Evolutionary conservation across 2,888 invertebrate genomes (phyloP).

Genomic region (Empis stercorea): DNA sequence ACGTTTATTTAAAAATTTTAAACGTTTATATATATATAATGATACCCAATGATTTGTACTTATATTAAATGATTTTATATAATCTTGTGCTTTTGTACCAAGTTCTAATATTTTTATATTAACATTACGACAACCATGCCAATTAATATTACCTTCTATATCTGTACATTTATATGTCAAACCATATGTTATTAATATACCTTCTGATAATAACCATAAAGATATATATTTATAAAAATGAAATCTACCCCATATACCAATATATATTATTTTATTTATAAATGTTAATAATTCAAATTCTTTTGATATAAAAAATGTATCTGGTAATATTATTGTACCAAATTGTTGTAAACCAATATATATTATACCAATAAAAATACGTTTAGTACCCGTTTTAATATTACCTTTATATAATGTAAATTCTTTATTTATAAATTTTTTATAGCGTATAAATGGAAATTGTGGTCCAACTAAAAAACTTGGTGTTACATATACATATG

Average conservation of each 20-base stretch:
- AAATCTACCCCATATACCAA: slow-evolving; percentile 76
- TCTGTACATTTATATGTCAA: slow-evolving; percentile 45
- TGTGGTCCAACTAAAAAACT: slow-evolving; percentile 91
- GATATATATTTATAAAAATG: slow-evolving; percentile 85
- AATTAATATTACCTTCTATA: slow-evolving; percentile 38
- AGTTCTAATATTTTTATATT: slow-evolving; percentile 69
- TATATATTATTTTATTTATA: slow-evolving; percentile 46
- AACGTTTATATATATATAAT: slow-evolving; percentile 85
- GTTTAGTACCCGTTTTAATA: slow-evolving; percentile 38
- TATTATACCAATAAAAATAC: slow-evolving; percentile 52
- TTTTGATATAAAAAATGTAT: slow-evolving; percentile 56
- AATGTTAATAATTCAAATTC: slow-evolving; percentile 44
- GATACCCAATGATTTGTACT: slow-evolving; percentile 93
- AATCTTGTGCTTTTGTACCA: slow-evolving; percentile 70
- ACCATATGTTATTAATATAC: slow-evolving; percentile 49
- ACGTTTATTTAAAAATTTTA: slow-evolving; percentile 79
- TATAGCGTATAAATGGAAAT: slow-evolving; percentile 71
- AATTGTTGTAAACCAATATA: slow-evolving; percentile 66
- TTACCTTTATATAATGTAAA: slow-evolving; percentile 39
- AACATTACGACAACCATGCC: slow-evolving; percentile 88
- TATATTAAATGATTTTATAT: slow-evolving; percentile 85
- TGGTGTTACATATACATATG: slow-evolving; percentile 75
- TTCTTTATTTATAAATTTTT: slow-evolving; percentile 60
- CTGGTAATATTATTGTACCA: slow-evolving; percentile 53
- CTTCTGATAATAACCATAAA: slow-evolving; percentile 85